Conservation (phyloP, 2,797 vertebrate genomes). For the Xenops minutus region DNA sequence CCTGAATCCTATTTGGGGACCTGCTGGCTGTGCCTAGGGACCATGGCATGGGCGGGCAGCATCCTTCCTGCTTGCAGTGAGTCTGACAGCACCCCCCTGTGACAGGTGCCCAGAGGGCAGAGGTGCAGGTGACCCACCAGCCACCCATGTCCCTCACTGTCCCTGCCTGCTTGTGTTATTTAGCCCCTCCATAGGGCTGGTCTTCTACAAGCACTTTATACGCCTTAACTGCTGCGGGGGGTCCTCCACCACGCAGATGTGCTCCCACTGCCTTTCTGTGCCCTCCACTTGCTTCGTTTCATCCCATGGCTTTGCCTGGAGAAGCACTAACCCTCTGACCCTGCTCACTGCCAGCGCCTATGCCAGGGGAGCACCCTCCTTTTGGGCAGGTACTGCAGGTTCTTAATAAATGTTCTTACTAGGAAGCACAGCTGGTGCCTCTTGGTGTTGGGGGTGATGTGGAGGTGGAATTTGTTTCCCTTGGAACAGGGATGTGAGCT, state of each 20-base stretch:
- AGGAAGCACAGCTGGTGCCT: not conserved
- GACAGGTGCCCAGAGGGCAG: not conserved
- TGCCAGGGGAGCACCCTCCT: not conserved
- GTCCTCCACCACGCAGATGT: accelerated
- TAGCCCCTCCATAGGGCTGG: not conserved
- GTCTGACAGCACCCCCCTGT: not conserved
- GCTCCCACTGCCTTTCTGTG: not conserved
- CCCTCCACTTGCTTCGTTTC: accelerated
- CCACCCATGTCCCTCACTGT: accelerated
- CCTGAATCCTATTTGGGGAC: not conserved
- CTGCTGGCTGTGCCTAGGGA: not conserved
- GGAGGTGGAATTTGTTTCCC: not conserved
- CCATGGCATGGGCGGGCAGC: accelerated
- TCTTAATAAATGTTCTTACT: slow-evolving; percentile 66
- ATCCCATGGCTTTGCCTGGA: not conserved
- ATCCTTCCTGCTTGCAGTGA: not conserved
- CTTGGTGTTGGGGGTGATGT: not conserved
- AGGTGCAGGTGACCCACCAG: not conserved
- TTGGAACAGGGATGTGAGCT: not conserved
- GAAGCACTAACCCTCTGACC: not conserved
- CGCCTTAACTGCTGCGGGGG: not conserved
- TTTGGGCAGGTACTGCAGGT: not conserved
- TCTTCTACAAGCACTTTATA: not conserved
- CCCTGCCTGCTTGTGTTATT: not conserved
- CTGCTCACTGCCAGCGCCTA: accelerated